Conservation (phyloP, 2,113 vertebrate genomes). For the Dicentrarchus labrax region DNA sequence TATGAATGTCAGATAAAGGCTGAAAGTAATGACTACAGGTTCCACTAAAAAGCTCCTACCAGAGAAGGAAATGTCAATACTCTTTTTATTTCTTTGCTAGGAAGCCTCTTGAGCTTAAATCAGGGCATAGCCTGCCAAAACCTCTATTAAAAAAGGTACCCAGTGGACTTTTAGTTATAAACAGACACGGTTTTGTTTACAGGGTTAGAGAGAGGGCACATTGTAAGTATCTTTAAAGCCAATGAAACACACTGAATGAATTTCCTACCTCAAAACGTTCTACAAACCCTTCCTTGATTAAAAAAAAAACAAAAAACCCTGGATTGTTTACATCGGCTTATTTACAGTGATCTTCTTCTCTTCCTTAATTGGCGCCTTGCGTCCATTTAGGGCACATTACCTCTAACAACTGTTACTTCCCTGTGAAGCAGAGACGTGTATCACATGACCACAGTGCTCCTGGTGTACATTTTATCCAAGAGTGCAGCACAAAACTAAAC, state of each 20-base stretch:
- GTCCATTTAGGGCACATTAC: conserved; percentile 10
- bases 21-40: conserved; percentile 14
- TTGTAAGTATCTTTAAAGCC: conserved; percentile 13
- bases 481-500: not conserved
- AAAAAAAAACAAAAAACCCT: not conserved
- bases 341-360: conserved; percentile 7
- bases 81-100: not conserved
- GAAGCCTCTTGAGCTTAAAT: conserved; percentile 16
- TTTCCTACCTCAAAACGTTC: conserved; percentile 23
- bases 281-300: not conserved
- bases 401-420: conserved; percentile 3
- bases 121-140: conserved; percentile 13
- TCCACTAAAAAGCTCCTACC: conserved; percentile 8
- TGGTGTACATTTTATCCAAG: not conserved
- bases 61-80: not conserved
- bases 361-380: conserved; percentile 1
- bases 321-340: not conserved
- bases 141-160: conserved; percentile 36
- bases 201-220: conserved; percentile 10
- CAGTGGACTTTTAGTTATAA: conserved; percentile 34
- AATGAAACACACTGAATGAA: conserved; percentile 33
- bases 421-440: conserved; percentile 18
- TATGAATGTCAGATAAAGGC: not conserved
- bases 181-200: conserved; percentile 50
- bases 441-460: not conserved